Conservation (phyloP, 53 echinoderm and acorn worm species). For the Crossaster papposus region DNA sequence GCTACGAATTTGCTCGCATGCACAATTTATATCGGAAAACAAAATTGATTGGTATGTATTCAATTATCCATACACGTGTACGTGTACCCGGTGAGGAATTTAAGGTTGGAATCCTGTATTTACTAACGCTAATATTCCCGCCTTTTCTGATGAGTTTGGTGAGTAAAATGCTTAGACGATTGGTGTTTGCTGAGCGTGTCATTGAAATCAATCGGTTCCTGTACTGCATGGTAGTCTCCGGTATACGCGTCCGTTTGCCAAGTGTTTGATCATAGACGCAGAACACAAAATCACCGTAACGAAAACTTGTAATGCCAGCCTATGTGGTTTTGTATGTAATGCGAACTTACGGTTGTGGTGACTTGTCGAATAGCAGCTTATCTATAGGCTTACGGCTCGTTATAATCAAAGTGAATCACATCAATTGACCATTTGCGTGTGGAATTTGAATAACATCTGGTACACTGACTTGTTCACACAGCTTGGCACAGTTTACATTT, state of each 20-base stretch:
- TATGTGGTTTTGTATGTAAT: too few species aligned
- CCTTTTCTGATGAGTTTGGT: background rate
- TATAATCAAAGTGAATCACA: too few species aligned
- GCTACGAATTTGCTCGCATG: background rate
- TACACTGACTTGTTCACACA: too few species aligned
- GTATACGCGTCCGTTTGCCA: background rate
- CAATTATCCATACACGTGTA: background rate
- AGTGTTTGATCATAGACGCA: background rate
- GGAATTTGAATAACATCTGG: too few species aligned
- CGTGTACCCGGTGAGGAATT: background rate
- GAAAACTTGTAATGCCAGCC: background rate
- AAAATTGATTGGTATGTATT: background rate
- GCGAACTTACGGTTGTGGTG: background rate
- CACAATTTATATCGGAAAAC: background rate
- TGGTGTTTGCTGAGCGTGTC: slow-evolving; percentile 4
- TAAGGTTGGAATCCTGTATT: background rate
- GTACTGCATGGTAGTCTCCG: too few species aligned
- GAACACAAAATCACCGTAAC: background rate
- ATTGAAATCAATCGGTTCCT: background rate
- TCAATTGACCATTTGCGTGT: too few species aligned
- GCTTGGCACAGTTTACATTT: too few species aligned
- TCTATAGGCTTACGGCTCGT: too few species aligned
- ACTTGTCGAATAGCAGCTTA: too few species aligned
- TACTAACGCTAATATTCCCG: background rate
- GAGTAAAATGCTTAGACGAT: background rate